A percentile compares a stretch with the other conserved stretches of the same genome.
These are phyloP conservation scores for Lanius collurio DNA, from an alignment of 2,113 vertebrate species.

Conservation along the genomic window DNA sequence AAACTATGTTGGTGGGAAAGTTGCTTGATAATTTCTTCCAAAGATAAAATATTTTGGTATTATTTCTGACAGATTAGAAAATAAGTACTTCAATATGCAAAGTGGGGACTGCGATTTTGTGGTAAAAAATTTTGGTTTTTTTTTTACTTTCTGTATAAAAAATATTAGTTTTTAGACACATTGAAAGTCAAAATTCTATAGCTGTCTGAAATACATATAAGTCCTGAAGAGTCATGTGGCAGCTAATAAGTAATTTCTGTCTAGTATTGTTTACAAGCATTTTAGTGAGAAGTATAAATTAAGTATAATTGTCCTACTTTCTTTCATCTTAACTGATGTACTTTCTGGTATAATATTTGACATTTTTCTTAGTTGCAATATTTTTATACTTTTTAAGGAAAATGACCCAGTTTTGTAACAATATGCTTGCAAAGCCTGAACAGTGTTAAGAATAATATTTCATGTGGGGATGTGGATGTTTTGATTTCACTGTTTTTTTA, in stretches of 20 bases:
- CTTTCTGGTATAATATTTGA: neutral
- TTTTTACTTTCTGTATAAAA: neutral
- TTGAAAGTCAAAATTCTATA: neutral
- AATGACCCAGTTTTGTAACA: conserved; percentile 36
- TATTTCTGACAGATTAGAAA: neutral
- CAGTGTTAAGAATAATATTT: neutral
- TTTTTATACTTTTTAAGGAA: neutral
- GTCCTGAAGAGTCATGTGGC: neutral
- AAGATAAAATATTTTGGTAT: neutral
- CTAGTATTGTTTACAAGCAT: neutral
- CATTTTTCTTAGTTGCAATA: neutral
- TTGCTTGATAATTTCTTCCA: neutral
- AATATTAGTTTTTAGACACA: neutral
- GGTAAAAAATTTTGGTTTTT: neutral
- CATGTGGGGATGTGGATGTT: neutral
- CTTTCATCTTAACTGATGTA: neutral
- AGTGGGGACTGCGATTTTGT: neutral
- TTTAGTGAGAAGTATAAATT: neutral
- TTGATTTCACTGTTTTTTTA: neutral
- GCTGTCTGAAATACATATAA: neutral
- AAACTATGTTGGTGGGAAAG: neutral
- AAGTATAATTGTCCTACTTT: conserved; percentile 34
- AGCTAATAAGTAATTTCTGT: neutral
- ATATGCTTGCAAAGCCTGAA: neutral
- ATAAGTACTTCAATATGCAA: neutral